These are phyloP conservation scores for Malachius bipustulatus DNA, from an alignment of 2,888 invertebrate species.

Conservation along the genomic window DNA sequence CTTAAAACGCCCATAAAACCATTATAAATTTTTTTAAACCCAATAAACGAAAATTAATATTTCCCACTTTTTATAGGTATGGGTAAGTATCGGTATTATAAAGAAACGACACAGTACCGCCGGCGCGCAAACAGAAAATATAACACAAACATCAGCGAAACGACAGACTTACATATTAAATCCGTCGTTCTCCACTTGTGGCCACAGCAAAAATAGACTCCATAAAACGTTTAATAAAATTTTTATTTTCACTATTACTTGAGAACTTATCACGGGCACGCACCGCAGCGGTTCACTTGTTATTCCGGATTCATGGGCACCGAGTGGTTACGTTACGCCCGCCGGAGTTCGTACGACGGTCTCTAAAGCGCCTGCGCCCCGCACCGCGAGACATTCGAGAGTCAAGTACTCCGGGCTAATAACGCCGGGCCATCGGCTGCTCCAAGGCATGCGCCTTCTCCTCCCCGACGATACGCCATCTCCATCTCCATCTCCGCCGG, in stretches of 20 bases:
- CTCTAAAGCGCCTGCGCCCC: slow-evolving; percentile 31
- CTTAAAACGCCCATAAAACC: too few species aligned
- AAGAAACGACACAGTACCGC: too few species aligned
- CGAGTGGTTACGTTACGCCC: slow-evolving; percentile 35
- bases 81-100: too few species aligned
- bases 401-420: too few species aligned
- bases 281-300: slow-evolving; percentile 27
- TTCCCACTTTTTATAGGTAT: too few species aligned
- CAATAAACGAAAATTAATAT: too few species aligned
- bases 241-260: slow-evolving; percentile 26
- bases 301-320: slow-evolving; percentile 30
- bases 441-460: slow-evolving; percentile 26
- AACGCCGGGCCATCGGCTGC: slow-evolving; percentile 19
- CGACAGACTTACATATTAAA: slow-evolving; percentile 12
- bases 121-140: too few species aligned
- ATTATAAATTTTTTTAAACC: too few species aligned
- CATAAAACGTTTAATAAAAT: slow-evolving; percentile 25
- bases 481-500: slow-evolving; percentile 12
- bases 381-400: too few species aligned
- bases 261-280: slow-evolving; percentile 27
- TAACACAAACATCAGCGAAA: too few species aligned
- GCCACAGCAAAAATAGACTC: slow-evolving; percentile 21
- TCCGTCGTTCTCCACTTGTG: slow-evolving; percentile 13
- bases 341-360: slow-evolving; percentile 28
- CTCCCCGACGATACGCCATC: slow-evolving; percentile 9